Base-by-base conservation (phyloP, 2,797 vertebrate genomes). In the Poliocrania exsul region DNA sequence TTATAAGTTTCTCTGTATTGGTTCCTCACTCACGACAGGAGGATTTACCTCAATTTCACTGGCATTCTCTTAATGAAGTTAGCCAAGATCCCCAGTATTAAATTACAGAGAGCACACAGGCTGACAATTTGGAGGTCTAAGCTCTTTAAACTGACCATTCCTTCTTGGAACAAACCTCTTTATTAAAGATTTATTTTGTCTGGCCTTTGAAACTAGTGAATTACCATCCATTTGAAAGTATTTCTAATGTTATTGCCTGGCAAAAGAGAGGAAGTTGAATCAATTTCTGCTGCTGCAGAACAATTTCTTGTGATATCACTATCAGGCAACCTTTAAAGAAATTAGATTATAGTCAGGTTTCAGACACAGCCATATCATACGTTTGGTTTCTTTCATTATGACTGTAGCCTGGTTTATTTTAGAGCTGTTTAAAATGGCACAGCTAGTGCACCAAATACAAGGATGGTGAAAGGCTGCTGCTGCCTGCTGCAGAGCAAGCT, bases 131-230 rank as follows among this genome's bases (percentile, higher is more conserved):
- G 84, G 88, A 95, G 60, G 61, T 81, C 20, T 90, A 81, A 84
- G 58, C 73, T 91, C 67, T 91, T 91, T 78, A 88, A 93, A 87
- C 47, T n/a, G n/a, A 38, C 64, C 28, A 23, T 37, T 90, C 49
- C 79, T 86, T 95, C 92, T 91, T 58, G 60, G 88, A 88, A 51
- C 21, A 96, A 95, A 92, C 19, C 60, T 92, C 86, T 95, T 96
- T 96, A 90, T 75, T 86, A 92, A 92, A 82, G 90, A 96, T 96
- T 96, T 95, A 91, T 96, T 93, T 92, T 13, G 16, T 90, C 88
- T 95, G 86, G 61, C 86, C 79, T 89, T 93, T 96, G 51, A 91
- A 91, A 94, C 51, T 35, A 90, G 57, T 70, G 82, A 91, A 93
- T 94, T 92, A 90, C 25, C 44, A 75, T 94, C 67, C 91, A 53